Evolutionary conservation across 1,140 invertebrate species (phyloP).

Genomic region (Zaprionus lachaisei): DNA sequence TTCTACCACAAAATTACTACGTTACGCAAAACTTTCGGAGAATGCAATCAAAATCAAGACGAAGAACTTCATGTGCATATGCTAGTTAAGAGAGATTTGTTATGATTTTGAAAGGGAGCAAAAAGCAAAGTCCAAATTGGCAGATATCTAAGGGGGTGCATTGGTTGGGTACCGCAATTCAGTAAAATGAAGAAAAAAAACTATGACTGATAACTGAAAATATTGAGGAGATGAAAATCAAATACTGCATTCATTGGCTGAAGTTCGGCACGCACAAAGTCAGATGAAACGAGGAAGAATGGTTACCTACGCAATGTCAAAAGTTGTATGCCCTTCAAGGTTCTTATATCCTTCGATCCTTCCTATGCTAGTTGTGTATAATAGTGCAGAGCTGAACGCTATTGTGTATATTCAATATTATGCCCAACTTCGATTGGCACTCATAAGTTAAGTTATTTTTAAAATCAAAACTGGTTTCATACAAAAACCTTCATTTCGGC

Average conservation of each 20-base stretch:
- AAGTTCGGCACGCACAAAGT: not conserved
- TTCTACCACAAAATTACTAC: not conserved
- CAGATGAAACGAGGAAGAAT: too few species aligned
- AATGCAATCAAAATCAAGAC: slow-evolving; percentile 8
- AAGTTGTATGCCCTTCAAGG: too few species aligned
- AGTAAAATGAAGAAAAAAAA: not conserved
- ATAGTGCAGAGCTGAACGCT: too few species aligned
- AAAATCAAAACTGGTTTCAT: too few species aligned
- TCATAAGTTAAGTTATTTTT: too few species aligned
- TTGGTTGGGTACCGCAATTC: not conserved
- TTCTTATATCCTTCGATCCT: too few species aligned
- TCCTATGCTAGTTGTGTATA: too few species aligned
- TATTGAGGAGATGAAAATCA: not conserved
- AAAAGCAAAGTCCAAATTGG: not conserved
- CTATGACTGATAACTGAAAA: not conserved
- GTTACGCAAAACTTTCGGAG: slow-evolving; percentile 1
- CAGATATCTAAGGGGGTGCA: not conserved
- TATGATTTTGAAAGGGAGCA: not conserved
- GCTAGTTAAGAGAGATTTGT: not conserved
- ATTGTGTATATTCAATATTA: too few species aligned
- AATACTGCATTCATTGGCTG: not conserved
- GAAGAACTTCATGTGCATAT: slow-evolving; percentile 6
- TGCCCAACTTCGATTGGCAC: too few species aligned
- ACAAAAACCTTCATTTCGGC: too few species aligned
- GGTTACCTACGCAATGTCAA: too few species aligned